Evolutionary conservation across 2,888 invertebrate species (phyloP).

Genomic region (Prenolepis imparis): DNA sequence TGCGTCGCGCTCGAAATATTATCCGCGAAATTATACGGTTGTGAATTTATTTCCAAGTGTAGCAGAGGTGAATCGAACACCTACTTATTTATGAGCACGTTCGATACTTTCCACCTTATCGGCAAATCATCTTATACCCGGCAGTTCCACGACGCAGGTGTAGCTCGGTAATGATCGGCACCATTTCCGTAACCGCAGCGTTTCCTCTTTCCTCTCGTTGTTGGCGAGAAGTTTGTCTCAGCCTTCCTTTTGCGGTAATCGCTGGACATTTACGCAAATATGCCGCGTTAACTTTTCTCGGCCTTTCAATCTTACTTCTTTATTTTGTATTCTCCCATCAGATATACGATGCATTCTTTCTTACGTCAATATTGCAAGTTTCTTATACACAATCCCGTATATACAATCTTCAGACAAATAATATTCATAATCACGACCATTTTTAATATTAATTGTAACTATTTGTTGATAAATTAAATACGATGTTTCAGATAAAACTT

Average conservation of each 20-base stretch:
- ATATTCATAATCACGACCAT: not conserved
- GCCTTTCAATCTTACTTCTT: not conserved
- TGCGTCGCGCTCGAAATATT: not conserved
- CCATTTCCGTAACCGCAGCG: slow-evolving; percentile 45
- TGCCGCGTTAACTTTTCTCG: slow-evolving; percentile 35
- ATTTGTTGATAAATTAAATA: not conserved
- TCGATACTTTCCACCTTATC: slow-evolving; percentile 50
- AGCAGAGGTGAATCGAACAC: slow-evolving; percentile 12
- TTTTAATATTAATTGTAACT: not conserved
- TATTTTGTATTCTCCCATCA: not conserved
- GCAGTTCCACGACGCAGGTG: slow-evolving; percentile 48
- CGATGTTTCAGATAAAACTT: not conserved
- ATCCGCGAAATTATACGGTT: not conserved
- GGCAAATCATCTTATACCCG: slow-evolving; percentile 54
- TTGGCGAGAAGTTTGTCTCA: slow-evolving; percentile 7
- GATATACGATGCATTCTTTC: not conserved
- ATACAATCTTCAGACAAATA: not conserved
- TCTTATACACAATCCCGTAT: too few species aligned
- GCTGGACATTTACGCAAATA: slow-evolving; percentile 33
- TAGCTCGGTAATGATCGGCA: slow-evolving; percentile 49
- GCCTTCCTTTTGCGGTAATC: slow-evolving; percentile 33
- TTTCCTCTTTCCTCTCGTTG: slow-evolving; percentile 40
- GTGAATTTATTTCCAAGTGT: slow-evolving; percentile 1
- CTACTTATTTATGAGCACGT: slow-evolving; percentile 48
- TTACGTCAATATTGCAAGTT: not conserved